Base-by-base conservation (phyloP, 2,888 invertebrate species). In the Itoplectis maculator region DNA sequence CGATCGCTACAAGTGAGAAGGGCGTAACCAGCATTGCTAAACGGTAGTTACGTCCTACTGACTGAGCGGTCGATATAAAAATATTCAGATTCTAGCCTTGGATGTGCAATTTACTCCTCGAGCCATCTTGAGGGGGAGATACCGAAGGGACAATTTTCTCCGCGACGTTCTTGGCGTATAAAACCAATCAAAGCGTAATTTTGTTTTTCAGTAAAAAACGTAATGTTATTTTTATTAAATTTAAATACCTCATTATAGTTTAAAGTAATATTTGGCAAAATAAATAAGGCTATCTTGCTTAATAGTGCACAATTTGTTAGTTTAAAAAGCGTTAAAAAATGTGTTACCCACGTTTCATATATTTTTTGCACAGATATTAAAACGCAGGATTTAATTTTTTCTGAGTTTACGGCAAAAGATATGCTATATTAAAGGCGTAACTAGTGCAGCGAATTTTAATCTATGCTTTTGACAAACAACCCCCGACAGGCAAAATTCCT, bases 41-140 rank as follows among this genome's bases (percentile, higher is more conserved):
- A 51, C 15, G 20, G 9, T 18, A 7, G 51, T 51, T 51, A 51
- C 51, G 18, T 20, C 51, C 51, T 18, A 51, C 51, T 51, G 51
- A 51, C 15, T 51, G 2, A 51, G 51, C 51, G 51, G 3, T 51
- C 51, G 20, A 51, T 51, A 51, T 51, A 7, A 51, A 51, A 51
- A 51, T 51, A 51, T 51, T 18, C 20, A 51, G 51, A 9, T 0
- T 47, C 47, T 15, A 15, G 47, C 51, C 49, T 49, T 15, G 49
- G 49, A 49, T 15, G 13, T 45, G 11, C n/a, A 23, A 51, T 51
- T 51, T 23, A 20, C 2, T 51, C 11, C 20, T 51, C 8, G 7
- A 11, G 2, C 20, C 9, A 23, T 51, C 51, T 51, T 9, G 8
- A 51, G 20, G n/a, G 9, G 9, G 8, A n/a, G n/a, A 8, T 3